phyloP scores from a whole-genome alignment of 2,797 vertebrate species.

The Coregonus sp. region DNA sequence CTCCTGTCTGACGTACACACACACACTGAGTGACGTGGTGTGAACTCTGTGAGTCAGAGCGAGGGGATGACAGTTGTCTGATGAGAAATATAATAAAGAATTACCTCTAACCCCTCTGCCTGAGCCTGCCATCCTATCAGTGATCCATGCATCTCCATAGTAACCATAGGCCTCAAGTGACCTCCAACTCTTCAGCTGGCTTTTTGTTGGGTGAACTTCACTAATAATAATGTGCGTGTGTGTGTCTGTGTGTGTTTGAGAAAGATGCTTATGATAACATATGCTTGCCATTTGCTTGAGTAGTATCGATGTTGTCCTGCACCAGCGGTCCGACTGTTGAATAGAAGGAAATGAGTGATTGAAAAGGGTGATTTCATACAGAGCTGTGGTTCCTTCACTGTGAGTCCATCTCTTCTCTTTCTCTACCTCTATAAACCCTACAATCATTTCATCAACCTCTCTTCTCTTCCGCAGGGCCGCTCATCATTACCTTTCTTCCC shows the following conservation, averaged over 20 bases:
- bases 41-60: neutral
- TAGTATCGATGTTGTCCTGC: conserved; percentile 8
- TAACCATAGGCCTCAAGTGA: conserved; percentile 14
- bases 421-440: conserved; percentile 48
- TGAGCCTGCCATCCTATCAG: conserved; percentile 24
- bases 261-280: neutral
- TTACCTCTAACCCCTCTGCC: conserved; percentile 41
- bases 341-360: conserved; percentile 50
- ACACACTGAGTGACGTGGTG: conserved; percentile 18
- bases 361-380: conserved; percentile 40
- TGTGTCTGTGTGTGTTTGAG: conserved; percentile 14
- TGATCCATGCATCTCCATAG: conserved; percentile 37
- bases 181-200: conserved; percentile 22
- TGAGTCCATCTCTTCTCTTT: conserved; percentile 24
- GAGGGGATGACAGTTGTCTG: conserved; percentile 18
- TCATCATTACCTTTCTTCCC: conserved; percentile 67
- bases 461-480: conserved; percentile 62
- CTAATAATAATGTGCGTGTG: conserved; percentile 19
- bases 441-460: conserved; percentile 74
- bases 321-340: conserved; percentile 33
- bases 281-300: neutral
- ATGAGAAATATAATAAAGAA: conserved; percentile 45
- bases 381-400: conserved; percentile 34
- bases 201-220: conserved; percentile 12
- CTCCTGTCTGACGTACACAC: conserved; percentile 14